Evolutionary conservation across 2,888 invertebrate species (phyloP).

Genomic region (Megastigmus dorsalis): DNA sequence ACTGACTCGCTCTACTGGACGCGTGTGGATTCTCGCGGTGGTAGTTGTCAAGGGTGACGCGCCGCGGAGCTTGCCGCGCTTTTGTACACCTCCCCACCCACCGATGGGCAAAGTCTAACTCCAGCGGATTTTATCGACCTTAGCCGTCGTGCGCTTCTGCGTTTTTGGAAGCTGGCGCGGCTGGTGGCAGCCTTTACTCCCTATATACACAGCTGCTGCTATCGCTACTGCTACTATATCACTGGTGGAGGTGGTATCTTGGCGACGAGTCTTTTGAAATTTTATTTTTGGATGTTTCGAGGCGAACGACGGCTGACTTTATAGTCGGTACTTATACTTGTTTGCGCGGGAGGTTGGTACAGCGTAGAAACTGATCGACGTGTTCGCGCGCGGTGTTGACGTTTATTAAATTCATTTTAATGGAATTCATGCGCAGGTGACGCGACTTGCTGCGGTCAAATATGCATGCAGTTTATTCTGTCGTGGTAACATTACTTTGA

Average conservation of each 20-base stretch:
- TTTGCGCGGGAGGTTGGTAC: background rate
- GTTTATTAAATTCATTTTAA: background rate
- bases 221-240: too few relatives aligned
- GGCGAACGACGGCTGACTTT: background rate
- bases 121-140: constrained; percentile 51
- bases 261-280: constrained; percentile 34
- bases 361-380: background rate
- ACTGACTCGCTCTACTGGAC: constrained; percentile 20
- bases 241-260: too few relatives aligned
- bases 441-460: too few relatives aligned
- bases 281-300: constrained; percentile 42
- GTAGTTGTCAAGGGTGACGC: constrained; percentile 30
- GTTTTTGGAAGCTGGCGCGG: constrained; percentile 25
- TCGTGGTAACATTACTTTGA: too few relatives aligned
- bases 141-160: constrained; percentile 37
- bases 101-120: background rate
- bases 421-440: too few relatives aligned
- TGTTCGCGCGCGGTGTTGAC: background rate
- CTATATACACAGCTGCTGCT: constrained; percentile 7
- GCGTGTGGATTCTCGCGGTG: background rate
- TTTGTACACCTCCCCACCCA: constrained; percentile 7
- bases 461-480: too few relatives aligned
- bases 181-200: constrained; percentile 6
- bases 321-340: too few relatives aligned
- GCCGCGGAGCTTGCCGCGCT: constrained; percentile 32